Conservation (phyloP, 2,113 vertebrate genomes). For the Atherinomorus stipes region DNA sequence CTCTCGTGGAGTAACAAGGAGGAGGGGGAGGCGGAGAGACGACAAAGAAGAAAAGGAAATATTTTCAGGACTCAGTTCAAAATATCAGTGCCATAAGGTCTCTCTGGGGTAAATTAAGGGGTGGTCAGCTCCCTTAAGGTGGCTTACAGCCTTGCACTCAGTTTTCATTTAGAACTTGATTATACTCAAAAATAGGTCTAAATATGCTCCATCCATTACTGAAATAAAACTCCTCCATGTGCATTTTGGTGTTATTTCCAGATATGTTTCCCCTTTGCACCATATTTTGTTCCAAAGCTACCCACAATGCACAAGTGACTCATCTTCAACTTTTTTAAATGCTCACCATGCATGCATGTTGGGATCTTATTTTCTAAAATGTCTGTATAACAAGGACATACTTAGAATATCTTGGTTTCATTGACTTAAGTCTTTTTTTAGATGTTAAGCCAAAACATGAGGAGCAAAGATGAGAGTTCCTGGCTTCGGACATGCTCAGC, state of each 20-base stretch:
- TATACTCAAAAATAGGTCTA: conserved; percentile 57
- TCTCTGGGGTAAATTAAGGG: conserved; percentile 72
- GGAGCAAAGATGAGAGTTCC: conserved; percentile 51
- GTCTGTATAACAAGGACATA: conserved; percentile 23
- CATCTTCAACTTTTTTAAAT: conserved; percentile 19
- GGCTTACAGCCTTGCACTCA: conserved; percentile 61
- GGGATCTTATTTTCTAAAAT: conserved; percentile 22
- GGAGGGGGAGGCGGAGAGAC: conserved; percentile 36
- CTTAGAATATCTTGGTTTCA: conserved; percentile 41
- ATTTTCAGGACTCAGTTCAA: conserved; percentile 71
- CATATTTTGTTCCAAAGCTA: conserved; percentile 33
- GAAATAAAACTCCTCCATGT: conserved; percentile 33
- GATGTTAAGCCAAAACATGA: conserved; percentile 58
- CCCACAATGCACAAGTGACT: conserved; percentile 45
- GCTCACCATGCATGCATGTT: conserved; percentile 19
- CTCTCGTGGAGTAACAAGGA: conserved; percentile 65
- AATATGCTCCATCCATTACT: conserved; percentile 36
- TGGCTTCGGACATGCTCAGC: conserved; percentile 20
- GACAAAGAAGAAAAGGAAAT: conserved; percentile 58
- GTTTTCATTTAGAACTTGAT: conserved; percentile 56
- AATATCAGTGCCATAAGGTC: conserved; percentile 74
- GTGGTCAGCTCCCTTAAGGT: conserved; percentile 63
- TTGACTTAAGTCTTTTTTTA: conserved; percentile 42
- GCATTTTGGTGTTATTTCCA: conserved; percentile 35
- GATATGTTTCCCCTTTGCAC: conserved; percentile 14